Conservation (phyloP, 2,113 vertebrate genomes). For the Phalacrocorax brasilianus region DNA sequence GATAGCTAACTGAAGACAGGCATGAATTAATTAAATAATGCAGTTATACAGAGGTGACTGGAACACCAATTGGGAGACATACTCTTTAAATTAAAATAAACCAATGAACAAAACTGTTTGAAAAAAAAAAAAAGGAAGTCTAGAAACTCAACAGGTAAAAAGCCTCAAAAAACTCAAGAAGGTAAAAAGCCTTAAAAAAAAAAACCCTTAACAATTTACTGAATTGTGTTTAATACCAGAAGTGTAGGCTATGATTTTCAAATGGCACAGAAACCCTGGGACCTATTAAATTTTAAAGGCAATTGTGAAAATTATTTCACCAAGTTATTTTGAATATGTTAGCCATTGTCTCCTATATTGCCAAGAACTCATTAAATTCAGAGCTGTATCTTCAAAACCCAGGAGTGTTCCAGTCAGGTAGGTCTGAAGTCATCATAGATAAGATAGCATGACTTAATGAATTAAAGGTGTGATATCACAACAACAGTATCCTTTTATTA, state of each 20-base stretch:
- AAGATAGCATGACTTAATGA: neutral
- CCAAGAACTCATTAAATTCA: neutral
- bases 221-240: neutral
- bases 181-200: neutral
- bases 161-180: neutral
- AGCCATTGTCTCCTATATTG: neutral
- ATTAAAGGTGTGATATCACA: neutral
- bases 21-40: neutral
- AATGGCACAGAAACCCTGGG: neutral
- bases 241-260: neutral
- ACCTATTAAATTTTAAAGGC: neutral
- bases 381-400: neutral
- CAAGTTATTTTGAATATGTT: neutral
- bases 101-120: neutral
- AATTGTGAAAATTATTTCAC: neutral
- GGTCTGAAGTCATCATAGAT: neutral
- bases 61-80: neutral
- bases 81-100: neutral
- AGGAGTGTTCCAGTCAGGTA: neutral
- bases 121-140: neutral
- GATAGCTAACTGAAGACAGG: neutral
- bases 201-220: neutral
- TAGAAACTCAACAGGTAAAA: neutral
- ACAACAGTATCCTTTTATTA: neutral
- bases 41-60: accelerated